Evolutionary conservation across 2,797 vertebrate genomes (phyloP).

Genomic region (Vespertilio murinus): DNA sequence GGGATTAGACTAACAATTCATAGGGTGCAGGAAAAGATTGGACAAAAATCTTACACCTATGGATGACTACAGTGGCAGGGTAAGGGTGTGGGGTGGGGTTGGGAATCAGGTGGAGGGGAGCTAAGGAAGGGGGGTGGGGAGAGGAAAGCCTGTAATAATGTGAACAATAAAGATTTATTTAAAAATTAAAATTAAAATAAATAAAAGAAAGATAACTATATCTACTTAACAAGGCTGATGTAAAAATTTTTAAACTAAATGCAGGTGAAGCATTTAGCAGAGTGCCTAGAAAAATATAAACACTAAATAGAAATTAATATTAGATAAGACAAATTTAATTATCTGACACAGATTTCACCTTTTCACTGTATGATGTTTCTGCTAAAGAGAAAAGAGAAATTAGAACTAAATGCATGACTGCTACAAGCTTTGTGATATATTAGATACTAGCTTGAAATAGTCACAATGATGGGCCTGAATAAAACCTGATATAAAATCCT

Average conservation of each 20-base stretch:
- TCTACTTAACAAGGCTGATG: not conserved
- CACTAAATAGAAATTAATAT: not conserved
- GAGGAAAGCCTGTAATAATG: no score
- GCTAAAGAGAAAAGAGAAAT: not conserved
- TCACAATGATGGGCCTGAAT: not conserved
- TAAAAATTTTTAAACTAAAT: not conserved
- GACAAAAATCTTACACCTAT: no score
- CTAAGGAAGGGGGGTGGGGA: no score
- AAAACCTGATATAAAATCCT: not conserved
- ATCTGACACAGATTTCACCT: not conserved
- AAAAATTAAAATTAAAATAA: no score
- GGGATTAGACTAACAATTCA: no score
- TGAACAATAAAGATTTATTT: no score
- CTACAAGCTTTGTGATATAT: not conserved
- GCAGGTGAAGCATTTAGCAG: not conserved
- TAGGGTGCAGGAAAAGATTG: no score
- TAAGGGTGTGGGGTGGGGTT: no score
- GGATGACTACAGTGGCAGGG: no score
- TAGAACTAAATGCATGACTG: not conserved
- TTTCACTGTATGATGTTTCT: not conserved
- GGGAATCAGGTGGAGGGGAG: no score
- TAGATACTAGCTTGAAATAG: not conserved
- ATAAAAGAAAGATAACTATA: not conserved
- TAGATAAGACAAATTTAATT: not conserved
- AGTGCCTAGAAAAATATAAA: not conserved